A percentile compares a stretch with the other conserved stretches of the same genome.
phyloP scores from a whole-genome alignment of 2,113 vertebrate species.

The Calidris pugnax region DNA sequence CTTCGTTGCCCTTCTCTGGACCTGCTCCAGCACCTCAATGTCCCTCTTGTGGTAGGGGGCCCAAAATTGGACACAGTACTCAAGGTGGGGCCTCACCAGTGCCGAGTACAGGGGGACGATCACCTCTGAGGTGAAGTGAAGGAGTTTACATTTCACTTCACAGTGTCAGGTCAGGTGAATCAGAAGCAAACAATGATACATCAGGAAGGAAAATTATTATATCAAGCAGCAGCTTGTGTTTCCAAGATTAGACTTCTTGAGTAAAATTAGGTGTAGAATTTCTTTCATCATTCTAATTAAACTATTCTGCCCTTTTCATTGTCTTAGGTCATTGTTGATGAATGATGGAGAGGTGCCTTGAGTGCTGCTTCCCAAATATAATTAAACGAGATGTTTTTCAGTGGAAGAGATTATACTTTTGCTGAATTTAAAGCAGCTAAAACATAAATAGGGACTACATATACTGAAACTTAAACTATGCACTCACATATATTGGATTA shows the following conservation, averaged over 20 bases:
- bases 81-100: too few species aligned
- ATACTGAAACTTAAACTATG: background rate
- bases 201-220: background rate
- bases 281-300: constrained; percentile 36
- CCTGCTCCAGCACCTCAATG: too few species aligned
- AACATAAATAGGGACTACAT: background rate
- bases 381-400: background rate
- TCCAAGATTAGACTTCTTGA: constrained; percentile 19
- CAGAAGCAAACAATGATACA: background rate
- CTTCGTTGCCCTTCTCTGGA: too few species aligned
- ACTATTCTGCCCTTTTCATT: constrained; percentile 2
- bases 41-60: too few species aligned
- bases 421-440: background rate
- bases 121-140: constrained; percentile 23
- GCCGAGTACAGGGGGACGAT: too few species aligned
- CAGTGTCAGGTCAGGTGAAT: background rate
- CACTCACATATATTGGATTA: background rate
- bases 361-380: constrained; percentile 11
- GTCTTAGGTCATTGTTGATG: constrained; percentile 5
- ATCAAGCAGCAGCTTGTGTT: background rate
- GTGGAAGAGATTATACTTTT: background rate
- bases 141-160: constrained; percentile 33
- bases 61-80: too few species aligned
- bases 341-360: background rate
- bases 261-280: constrained; percentile 30